Evolutionary conservation across 2,113 vertebrate species (phyloP), one percentile per base, ranked within the genome.

Genomic region (Mionectes macconnelli): DNA sequence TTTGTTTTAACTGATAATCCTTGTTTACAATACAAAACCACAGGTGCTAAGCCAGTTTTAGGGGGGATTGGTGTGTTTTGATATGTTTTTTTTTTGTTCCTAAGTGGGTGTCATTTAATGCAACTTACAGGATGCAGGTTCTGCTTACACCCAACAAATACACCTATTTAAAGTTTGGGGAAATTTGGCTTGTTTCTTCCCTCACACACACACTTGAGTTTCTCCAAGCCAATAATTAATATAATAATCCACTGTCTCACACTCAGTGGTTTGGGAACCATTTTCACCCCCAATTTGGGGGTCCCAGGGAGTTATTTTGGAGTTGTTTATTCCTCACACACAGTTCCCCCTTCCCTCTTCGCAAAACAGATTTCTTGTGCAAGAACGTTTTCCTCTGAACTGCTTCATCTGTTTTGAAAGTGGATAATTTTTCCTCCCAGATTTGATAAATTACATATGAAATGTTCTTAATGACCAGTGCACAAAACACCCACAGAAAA

Each of bases 51-150:
- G 1, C 1, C 23, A 33, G 13, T 11, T 64, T 12, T 76, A n/a
- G 2, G 4, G 16, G 12, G 5, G 5, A 4, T n/a, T 39, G 10
- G 9, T 0, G 0, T 12, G n/a, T 31, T 60, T 59, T 74, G 17
- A 7, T 5, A 21, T 7, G 23, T 23, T 9, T 28, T 62, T 28
- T 62, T 13, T 31, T 7, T 18, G 50, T 27, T n/a, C 24, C 45
- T 50, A 12, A 55, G 8, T 16, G 14, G 25, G 20, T 50, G 28
- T 42, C 2, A 37, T 45, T 19, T 66, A 56, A 33, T 42, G 14
- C 2, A 5, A 39, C 9, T 39, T 14, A 14, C 0, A 39, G 12
- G 23, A 20, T 0, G 2, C 42, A 55, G 25, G 3, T 50, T 88
- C 60, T 76, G 25, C 23, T 72, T 28, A 10, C 4, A 20, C 5